phyloP scores from a whole-genome alignment of 2,797 vertebrate species.

The Aldrovandia affinis region DNA sequence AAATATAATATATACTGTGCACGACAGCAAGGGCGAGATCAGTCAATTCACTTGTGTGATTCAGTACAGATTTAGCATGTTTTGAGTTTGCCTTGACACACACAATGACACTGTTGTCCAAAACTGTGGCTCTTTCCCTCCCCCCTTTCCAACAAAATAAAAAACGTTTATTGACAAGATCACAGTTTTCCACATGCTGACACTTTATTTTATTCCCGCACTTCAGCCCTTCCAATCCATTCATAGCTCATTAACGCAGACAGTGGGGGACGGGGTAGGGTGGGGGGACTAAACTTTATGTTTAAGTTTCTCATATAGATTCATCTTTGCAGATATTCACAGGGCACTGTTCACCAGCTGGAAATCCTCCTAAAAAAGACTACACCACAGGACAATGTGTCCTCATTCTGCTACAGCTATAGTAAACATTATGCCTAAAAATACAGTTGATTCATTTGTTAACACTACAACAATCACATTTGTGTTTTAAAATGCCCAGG shows the following conservation, averaged over 20 bases:
- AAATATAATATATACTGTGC: no score
- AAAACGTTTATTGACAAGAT: neutral
- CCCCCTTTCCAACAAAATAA: neutral
- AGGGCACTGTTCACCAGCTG: neutral
- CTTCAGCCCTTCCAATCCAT: neutral
- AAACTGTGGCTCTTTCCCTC: neutral
- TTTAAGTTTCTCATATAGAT: neutral
- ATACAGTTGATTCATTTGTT: neutral
- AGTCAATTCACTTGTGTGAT: no score
- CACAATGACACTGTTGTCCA: neutral
- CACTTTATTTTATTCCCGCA: neutral
- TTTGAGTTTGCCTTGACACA: no score
- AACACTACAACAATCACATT: neutral
- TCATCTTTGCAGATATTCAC: neutral
- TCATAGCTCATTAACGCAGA: neutral
- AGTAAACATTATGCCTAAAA: neutral
- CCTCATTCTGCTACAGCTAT: neutral
- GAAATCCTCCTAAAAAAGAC: neutral
- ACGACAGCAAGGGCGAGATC: no score
- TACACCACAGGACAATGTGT: no score
- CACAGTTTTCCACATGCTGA: neutral
- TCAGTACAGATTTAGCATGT: no score
- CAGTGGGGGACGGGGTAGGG: neutral
- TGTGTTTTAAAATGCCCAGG: neutral
- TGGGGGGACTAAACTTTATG: no score